Evolutionary conservation across 1,140 invertebrate genomes (phyloP).

Genomic region (Hyles vespertilio): DNA sequence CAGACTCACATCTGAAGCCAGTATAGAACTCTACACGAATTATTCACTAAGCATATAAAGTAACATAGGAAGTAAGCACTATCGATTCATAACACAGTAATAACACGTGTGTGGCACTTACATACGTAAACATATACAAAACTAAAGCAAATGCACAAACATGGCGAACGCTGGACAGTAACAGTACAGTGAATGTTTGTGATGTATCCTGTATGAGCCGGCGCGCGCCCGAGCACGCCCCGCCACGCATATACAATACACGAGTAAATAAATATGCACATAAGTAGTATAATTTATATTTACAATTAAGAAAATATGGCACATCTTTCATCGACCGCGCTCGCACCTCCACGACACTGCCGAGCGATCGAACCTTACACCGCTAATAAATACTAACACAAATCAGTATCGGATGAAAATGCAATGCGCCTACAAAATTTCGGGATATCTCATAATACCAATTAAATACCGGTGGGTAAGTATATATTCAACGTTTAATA

Average conservation of each 20-base stretch:
- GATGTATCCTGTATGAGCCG: conserved; percentile 48
- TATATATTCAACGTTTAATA: conserved; percentile 52
- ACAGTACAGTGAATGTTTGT: conserved; percentile 33
- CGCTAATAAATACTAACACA: conserved; percentile 15
- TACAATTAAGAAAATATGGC: conserved; percentile 74
- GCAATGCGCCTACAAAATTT: conserved; percentile 54
- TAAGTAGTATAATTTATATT: conserved; percentile 73
- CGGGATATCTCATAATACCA: conserved; percentile 61
- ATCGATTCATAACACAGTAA: conserved; percentile 12
- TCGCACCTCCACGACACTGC: conserved; percentile 26
- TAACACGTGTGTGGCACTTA: conserved; percentile 28
- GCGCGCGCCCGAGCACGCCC: conserved; percentile 34
- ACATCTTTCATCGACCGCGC: conserved; percentile 69
- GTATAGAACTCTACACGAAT: background rate
- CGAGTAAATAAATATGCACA: conserved; percentile 69
- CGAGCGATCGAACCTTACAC: conserved; percentile 41
- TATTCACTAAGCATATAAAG: conserved; percentile 9
- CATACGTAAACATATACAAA: conserved; percentile 46
- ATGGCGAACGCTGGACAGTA: conserved; percentile 39
- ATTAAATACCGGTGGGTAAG: conserved; percentile 75
- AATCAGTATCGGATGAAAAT: conserved; percentile 33
- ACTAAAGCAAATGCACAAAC: conserved; percentile 72
- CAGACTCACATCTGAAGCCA: conserved; percentile 3
- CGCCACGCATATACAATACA: conserved; percentile 49
- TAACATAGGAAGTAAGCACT: conserved; percentile 3